Evolutionary conservation across 1,140 invertebrate genomes (phyloP).

Genomic region (Bombus pascuorum): DNA sequence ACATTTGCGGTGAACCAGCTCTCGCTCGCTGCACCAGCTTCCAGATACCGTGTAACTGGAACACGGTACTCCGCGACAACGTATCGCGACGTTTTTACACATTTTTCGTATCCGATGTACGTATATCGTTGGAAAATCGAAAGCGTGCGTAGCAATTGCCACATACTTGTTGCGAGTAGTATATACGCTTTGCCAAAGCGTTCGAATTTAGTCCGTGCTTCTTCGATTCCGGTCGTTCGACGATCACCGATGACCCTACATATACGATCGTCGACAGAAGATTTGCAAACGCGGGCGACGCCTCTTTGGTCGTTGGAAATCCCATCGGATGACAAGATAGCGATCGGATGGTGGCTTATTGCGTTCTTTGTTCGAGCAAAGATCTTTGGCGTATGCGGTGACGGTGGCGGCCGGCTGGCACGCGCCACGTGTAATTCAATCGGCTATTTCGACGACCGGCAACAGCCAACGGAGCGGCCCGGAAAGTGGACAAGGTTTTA

Average conservation of each 20-base stretch:
- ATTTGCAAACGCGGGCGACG: not conserved
- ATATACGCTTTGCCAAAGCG: too few species aligned
- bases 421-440: slow-evolving; percentile 81
- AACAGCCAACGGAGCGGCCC: not conserved
- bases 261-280: too few species aligned
- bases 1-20: slow-evolving; percentile 47
- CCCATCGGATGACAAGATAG: slow-evolving; percentile 44
- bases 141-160: too few species aligned
- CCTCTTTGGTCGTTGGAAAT: not conserved
- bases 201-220: too few species aligned
- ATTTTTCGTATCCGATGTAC: too few species aligned
- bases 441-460: slow-evolving; percentile 75
- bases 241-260: too few species aligned
- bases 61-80: too few species aligned
- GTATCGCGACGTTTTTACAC: rapidly evolving
- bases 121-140: too few species aligned
- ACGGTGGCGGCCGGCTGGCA: slow-evolving; percentile 71
- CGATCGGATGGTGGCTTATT: slow-evolving; percentile 35
- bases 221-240: rapidly evolving
- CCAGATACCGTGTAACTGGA: not conserved
- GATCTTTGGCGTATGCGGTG: slow-evolving; percentile 37
- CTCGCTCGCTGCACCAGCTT: not conserved
- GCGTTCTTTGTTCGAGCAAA: slow-evolving; percentile 43
- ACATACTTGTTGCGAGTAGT: too few species aligned
- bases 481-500: slow-evolving; percentile 43